Conservation (phyloP, 2,888 invertebrate species). For the Eupithecia tripunctaria region DNA sequence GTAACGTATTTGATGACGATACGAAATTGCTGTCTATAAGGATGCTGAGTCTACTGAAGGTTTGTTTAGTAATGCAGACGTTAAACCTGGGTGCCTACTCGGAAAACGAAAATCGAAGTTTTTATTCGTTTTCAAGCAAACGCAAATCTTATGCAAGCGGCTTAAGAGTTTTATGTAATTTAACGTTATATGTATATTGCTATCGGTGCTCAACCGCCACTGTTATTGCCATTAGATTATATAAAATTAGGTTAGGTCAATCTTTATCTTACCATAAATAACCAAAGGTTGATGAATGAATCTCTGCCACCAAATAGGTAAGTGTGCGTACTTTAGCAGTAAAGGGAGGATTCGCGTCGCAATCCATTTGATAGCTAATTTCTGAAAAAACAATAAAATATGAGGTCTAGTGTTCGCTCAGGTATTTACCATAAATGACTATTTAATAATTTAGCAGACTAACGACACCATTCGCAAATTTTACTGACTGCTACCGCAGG, state of each 20-base stretch:
- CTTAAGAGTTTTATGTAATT: too few relatives aligned
- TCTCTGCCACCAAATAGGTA: background rate
- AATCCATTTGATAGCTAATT: background rate
- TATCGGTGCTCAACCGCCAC: background rate
- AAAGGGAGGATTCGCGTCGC: background rate
- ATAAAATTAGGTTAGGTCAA: background rate
- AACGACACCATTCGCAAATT: background rate
- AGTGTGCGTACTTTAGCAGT: background rate
- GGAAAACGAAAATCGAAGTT: too few relatives aligned
- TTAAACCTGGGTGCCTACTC: background rate
- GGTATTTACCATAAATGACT: too few relatives aligned
- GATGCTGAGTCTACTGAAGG: background rate
- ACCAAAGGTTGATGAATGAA: conserved; percentile 6
- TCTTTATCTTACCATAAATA: background rate
- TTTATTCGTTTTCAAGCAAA: too few relatives aligned
- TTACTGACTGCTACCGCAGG: too few relatives aligned
- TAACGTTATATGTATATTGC: background rate
- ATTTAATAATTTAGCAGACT: too few relatives aligned
- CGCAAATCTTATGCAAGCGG: too few relatives aligned
- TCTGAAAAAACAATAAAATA: too few relatives aligned
- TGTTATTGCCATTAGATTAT: background rate
- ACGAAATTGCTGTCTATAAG: background rate
- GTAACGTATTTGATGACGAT: background rate
- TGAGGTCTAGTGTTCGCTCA: too few relatives aligned
- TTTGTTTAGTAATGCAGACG: background rate